Percentiles rank a stretch among this genome's conserved stretches.
phyloP scores from a whole-genome alignment of 1,140 invertebrate genomes.

The Popillia japonica region DNA sequence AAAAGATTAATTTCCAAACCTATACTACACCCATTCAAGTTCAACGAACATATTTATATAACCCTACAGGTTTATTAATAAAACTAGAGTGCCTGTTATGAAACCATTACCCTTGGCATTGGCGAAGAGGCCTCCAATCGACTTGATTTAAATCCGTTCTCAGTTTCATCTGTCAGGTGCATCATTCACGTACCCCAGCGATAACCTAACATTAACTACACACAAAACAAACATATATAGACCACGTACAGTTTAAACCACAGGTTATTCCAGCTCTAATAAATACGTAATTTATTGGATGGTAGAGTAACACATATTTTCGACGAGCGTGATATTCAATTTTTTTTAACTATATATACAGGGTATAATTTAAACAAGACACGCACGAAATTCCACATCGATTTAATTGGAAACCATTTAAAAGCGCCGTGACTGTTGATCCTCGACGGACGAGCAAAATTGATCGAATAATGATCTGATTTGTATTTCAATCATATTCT shows the following conservation, averaged over 20 bases:
- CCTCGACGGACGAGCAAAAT: neutral
- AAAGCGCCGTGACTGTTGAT: neutral
- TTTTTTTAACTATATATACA: neutral
- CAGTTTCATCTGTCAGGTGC: neutral
- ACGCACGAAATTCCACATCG: neutral
- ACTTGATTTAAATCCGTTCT: neutral
- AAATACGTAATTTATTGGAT: conserved; percentile 2
- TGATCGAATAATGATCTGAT: neutral
- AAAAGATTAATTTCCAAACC: too few relatives aligned
- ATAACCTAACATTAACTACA: conserved; percentile 6
- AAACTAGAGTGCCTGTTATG: conserved; percentile 8
- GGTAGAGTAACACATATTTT: neutral
- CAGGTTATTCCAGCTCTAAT: neutral
- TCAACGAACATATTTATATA: neutral
- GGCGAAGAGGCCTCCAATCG: neutral
- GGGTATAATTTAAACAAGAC: conserved; percentile 1
- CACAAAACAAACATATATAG: neutral
- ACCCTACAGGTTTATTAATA: neutral
- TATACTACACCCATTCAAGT: too few relatives aligned
- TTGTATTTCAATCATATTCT: conserved; percentile 5
- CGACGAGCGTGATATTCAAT: neutral
- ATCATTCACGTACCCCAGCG: neutral
- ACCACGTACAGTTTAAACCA: neutral
- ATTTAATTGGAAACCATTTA: neutral
- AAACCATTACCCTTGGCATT: conserved; percentile 4